These are phyloP conservation scores for Erpornis zantholeuca DNA, from an alignment of 2,113 vertebrate species.

Conservation along the genomic window DNA sequence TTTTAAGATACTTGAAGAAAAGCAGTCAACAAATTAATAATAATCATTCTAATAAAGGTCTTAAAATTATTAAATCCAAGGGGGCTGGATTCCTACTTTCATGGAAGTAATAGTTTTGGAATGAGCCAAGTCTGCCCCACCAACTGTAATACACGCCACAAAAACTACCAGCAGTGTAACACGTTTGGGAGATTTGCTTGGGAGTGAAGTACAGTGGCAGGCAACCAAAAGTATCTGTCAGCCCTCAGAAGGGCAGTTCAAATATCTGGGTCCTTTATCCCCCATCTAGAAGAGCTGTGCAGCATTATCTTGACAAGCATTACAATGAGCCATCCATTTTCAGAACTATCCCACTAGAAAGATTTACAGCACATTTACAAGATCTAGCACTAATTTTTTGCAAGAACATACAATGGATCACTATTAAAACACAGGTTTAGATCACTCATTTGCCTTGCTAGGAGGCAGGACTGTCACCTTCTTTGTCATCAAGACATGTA, in stretches of 20 bases:
- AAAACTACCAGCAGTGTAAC: background rate
- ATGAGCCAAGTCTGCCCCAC: background rate
- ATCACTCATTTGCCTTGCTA: background rate
- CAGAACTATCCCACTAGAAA: background rate
- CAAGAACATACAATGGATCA: background rate
- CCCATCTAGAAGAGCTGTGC: background rate
- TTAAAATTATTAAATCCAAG: background rate
- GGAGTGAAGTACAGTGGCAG: background rate
- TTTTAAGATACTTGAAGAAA: background rate
- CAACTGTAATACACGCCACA: background rate
- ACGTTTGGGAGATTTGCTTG: background rate
- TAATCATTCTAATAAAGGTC: background rate
- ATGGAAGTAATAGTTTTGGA: background rate
- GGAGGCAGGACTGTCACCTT: background rate
- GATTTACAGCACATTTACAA: constrained; percentile 13
- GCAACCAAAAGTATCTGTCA: background rate
- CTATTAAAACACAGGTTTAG: background rate
- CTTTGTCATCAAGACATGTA: background rate
- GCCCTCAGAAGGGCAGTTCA: background rate
- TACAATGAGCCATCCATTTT: background rate
- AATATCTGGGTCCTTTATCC: background rate
- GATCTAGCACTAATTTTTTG: constrained; percentile 9
- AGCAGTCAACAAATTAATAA: background rate
- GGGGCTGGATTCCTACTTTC: background rate
- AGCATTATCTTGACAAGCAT: background rate